Evolutionary conservation across 2,113 vertebrate genomes (phyloP).

Genomic region (Leucosticte australis): DNA sequence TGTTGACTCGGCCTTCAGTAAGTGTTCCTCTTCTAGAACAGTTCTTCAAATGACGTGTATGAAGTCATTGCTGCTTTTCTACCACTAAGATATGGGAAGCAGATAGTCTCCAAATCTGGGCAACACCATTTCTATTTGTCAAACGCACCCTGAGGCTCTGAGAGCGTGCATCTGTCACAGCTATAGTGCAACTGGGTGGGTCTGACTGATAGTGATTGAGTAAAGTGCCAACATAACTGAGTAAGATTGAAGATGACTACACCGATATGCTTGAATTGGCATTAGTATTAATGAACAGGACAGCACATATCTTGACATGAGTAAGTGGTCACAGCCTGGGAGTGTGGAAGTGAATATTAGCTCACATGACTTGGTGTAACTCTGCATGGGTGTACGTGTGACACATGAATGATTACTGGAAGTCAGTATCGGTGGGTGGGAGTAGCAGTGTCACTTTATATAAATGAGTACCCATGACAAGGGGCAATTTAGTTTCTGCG

Average conservation of each 20-base stretch:
- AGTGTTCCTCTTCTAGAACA: neutral
- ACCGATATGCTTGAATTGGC: conserved; percentile 24
- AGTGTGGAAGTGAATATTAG: conserved; percentile 27
- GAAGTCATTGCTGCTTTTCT: neutral
- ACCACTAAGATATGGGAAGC: neutral
- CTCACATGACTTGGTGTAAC: neutral
- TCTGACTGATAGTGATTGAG: conserved; percentile 40
- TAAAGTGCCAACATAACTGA: conserved; percentile 43
- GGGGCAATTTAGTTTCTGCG: conserved; percentile 1
- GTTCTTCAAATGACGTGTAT: neutral
- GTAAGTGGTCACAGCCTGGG: conserved; percentile 33
- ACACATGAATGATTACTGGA: conserved; percentile 44
- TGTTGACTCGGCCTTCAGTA: neutral
- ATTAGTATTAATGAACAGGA: conserved; percentile 63
- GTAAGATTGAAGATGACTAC: conserved; percentile 56
- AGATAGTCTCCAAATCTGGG: neutral
- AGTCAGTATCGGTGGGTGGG: conserved; percentile 23
- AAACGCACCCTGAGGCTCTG: neutral
- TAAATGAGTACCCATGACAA: conserved; percentile 40
- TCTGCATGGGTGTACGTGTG: neutral
- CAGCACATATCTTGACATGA: conserved; percentile 51
- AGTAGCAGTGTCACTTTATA: conserved; percentile 46
- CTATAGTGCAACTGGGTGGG: conserved; percentile 26
- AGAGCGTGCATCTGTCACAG: neutral
- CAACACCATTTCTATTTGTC: neutral